Base-by-base conservation (phyloP, 2,888 invertebrate species). In the Euplexia lucipara region DNA sequence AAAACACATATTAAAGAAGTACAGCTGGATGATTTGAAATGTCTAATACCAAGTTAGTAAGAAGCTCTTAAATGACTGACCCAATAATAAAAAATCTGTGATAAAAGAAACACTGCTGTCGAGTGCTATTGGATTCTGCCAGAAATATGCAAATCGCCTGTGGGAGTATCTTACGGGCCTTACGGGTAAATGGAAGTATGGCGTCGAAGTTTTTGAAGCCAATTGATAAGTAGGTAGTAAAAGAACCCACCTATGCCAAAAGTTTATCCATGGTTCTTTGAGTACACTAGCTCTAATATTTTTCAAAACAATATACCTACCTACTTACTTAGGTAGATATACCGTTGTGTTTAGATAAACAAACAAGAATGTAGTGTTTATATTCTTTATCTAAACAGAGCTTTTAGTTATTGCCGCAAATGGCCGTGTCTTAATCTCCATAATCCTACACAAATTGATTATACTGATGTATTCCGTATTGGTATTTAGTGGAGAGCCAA, bases 401-500 rank as follows among this genome's bases (percentile, higher is more conserved):
- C 57, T 58, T 70, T 51, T 22, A 64, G 64, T 45, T 65, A 60
- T 57, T 65, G 58, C 35, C 58, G 48, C 56, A 56, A 65, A 56
- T 60, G 47, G 53, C 22, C 20, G 56, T 53, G 39, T 59, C 56
- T 62, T 54, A 56, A 62, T 72, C 37, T 68, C 48, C 52, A 49
- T 68, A 74, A 61, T 54, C 53, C 57, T 45, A 60, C 58, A 71
- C 59, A 54, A 69, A 78, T 78, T 64, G 68, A 67, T 69, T 61
- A 77, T 48, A 61, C 54, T 72, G 56, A 65, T 65, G 61, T 70
- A 73, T 69, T 82, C 71, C 71, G 74, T 84, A 75, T 76, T 75
- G 74, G 74, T 78, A 79, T 83, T 85, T 83, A 84, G 77, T 81
- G 72, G 77, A 81, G 74, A 83, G 69, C 80, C 81, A 86, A 84